Percentiles rank a stretch among this genome's conserved stretches.
These are phyloP conservation scores for Acrobasis suavella DNA, from an alignment of 2,888 invertebrate species.

Conservation along the genomic window DNA sequence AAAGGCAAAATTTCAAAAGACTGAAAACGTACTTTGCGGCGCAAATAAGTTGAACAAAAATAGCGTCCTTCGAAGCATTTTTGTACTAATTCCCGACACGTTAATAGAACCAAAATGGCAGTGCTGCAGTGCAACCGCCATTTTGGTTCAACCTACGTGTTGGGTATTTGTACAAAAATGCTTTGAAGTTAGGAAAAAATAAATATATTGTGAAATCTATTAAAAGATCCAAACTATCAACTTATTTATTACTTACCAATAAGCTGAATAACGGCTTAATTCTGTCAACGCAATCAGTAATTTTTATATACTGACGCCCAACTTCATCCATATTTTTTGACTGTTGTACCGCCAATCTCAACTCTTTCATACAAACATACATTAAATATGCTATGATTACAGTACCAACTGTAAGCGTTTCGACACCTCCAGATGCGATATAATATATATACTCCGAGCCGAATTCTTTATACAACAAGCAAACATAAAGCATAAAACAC, in stretches of 20 bases:
- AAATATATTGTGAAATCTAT: too few relatives aligned
- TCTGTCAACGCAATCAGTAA: not conserved
- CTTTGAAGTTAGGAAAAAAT: too few relatives aligned
- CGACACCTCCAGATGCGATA: not conserved
- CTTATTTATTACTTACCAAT: constrained; percentile 6
- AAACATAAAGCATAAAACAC: not conserved
- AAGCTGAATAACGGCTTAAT: not conserved
- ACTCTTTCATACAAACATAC: not conserved
- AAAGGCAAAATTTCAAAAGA: too few relatives aligned
- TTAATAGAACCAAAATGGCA: too few relatives aligned
- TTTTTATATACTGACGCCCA: not conserved
- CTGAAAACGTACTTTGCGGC: too few relatives aligned
- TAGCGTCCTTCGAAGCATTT: too few relatives aligned
- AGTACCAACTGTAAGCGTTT: not conserved
- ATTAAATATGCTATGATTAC: not conserved
- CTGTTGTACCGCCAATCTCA: not conserved
- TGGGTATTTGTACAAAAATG: too few relatives aligned
- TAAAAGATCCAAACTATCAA: too few relatives aligned
- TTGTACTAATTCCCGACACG: too few relatives aligned
- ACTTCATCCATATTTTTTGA: not conserved
- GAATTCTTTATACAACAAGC: not conserved
- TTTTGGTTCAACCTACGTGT: too few relatives aligned
- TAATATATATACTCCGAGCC: not conserved
- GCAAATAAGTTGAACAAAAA: too few relatives aligned
- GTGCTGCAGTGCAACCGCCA: too few relatives aligned